Base-by-base conservation (phyloP, 1,140 invertebrate species). In the Matsumurasca onukii region DNA sequence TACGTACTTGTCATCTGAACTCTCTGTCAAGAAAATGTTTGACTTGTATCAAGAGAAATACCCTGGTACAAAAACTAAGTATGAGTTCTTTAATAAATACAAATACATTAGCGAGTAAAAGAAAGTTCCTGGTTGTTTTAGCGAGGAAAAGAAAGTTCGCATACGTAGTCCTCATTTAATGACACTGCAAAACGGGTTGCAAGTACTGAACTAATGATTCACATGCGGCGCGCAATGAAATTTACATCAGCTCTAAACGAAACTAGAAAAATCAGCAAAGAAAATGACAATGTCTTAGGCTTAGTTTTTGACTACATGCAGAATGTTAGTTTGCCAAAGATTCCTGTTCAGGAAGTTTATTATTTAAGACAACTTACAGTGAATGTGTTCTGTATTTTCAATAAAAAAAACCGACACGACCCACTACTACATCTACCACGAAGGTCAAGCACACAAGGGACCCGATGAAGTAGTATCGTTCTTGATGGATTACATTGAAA, bases 241-340 rank as follows among this genome's bases (percentile, higher is more conserved):
- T 76, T 75, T 72, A 75, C 74, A 67, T 75, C 59, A 59, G 73
- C 70, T 70, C 68, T 72, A 67, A 73, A 70, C 61, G 70, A 67
- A 66, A 69, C 67, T 66, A 67, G 48, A 67, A 63, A 68, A 70
- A 71, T 59, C 72, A 66, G 59, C 15, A 72, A 70, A 20, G 62
- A 69, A 39, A 67, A 71, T 39, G 65, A 67, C 52, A 34, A 71
- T 68, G 55, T 62, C 48, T 45, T 72, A 51, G 70, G 68, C 29
- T 61, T 77, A 27, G 57, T 63, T 68, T 76, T 78, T 68, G 78
- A 78, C 73, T 78, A 72, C 66, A 77, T 78, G 76, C 74, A 77
- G 68, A 79, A 77, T 72, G 49, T 79, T 34, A 71, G 70, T 29
- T 34, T 74, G 25, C 71, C 74, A 29, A 65, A 61, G 30, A 71